phyloP scores from a whole-genome alignment of 2,888 invertebrate species.

The Hirtodrosophila confusa region DNA sequence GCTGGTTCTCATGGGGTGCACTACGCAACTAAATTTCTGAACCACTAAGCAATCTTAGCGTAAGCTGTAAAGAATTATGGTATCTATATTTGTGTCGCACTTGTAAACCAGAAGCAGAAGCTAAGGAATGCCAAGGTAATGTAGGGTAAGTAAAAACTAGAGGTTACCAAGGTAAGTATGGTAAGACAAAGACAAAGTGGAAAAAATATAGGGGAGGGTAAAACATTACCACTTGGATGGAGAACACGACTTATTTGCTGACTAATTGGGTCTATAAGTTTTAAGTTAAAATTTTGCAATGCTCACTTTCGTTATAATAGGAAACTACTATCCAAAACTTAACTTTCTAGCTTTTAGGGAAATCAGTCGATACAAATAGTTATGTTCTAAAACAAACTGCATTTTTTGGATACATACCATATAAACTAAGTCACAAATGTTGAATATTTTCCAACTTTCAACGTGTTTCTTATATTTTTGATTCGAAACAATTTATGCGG shows the following conservation, averaged over 20 bases:
- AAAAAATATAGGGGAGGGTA: neutral
- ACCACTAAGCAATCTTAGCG: constrained; percentile 32
- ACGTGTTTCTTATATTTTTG: too few species aligned
- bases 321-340: too few species aligned
- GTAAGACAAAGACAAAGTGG: neutral
- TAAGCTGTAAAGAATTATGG: constrained; percentile 62
- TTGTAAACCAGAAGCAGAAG: neutral
- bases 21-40: constrained; percentile 30
- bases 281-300: too few species aligned
- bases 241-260: too few species aligned
- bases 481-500: too few species aligned
- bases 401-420: too few species aligned
- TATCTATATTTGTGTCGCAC: constrained; percentile 32
- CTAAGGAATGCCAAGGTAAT: neutral
- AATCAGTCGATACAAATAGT: too few species aligned
- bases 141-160: neutral
- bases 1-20: constrained; percentile 6
- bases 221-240: neutral
- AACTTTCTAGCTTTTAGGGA: too few species aligned
- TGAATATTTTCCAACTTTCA: too few species aligned
- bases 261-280: neutral
- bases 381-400: too few species aligned
- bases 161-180: neutral
- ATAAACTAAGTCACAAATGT: too few species aligned
- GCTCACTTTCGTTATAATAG: too few species aligned